A percentile compares a stretch with the other conserved stretches of the same genome.
Evolutionary conservation across 2,113 vertebrate species (phyloP).

Genomic region (Circaetus gallicus): DNA sequence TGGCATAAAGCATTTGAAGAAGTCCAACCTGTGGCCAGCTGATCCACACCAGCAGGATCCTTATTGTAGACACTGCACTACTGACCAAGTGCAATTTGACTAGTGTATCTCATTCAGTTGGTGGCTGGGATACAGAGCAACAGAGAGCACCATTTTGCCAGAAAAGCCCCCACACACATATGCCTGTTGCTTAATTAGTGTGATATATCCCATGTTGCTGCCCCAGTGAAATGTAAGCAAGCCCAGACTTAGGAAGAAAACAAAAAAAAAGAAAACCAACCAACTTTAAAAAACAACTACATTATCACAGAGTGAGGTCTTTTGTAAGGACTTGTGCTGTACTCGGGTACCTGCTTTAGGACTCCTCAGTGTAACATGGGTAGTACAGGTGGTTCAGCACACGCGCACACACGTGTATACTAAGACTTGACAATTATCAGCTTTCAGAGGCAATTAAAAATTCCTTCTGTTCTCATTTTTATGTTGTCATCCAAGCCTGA

Average conservation of each 20-base stretch:
- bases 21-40: not conserved
- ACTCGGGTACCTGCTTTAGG: not conserved
- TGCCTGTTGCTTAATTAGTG: rapidly evolving
- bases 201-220: not conserved
- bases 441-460: not conserved
- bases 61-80: not conserved
- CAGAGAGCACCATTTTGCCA: not conserved
- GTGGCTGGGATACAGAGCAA: not conserved
- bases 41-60: not conserved
- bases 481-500: not conserved
- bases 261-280: too few relatives aligned
- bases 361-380: not conserved
- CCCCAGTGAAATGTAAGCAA: not conserved
- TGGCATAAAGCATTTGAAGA: not conserved
- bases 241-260: too few relatives aligned
- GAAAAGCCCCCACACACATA: rapidly evolving
- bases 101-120: not conserved
- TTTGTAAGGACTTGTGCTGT: not conserved
- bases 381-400: not conserved
- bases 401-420: rapidly evolving
- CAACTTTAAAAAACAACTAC: not conserved
- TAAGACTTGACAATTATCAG: not conserved
- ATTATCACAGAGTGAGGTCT: not conserved
- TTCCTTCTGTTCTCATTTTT: not conserved
- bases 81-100: not conserved